Conservation (phyloP, 2,113 vertebrate genomes). For the Psilopsiagon aurifrons region DNA sequence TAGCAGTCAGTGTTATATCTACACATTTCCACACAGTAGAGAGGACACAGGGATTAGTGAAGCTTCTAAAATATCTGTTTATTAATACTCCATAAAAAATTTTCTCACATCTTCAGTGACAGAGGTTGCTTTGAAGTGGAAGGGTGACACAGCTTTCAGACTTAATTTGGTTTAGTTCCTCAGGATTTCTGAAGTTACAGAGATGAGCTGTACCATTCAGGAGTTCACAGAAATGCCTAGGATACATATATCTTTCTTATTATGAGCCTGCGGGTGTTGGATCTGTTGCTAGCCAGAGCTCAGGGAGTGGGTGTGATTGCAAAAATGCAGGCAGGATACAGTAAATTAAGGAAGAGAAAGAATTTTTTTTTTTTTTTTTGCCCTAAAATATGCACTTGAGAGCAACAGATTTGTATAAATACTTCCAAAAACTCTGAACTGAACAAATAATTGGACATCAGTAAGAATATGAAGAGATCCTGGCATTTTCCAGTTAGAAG, state of each 20-base stretch:
- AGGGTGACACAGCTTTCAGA: not conserved
- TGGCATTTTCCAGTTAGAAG: not conserved
- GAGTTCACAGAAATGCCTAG: not conserved
- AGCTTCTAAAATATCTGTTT: not conserved
- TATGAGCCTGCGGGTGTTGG: not conserved
- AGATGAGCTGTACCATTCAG: not conserved
- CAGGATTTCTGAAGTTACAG: not conserved
- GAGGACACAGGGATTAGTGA: not conserved
- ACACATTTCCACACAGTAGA: not conserved
- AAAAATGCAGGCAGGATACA: not conserved
- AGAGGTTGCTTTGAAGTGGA: not conserved
- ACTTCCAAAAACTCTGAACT: not conserved
- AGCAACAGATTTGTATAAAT: not conserved
- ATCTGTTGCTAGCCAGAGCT: not conserved
- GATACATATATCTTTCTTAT: not conserved
- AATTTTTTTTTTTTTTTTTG: too few relatives aligned
- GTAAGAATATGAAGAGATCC: not conserved
- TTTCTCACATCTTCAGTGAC: not conserved
- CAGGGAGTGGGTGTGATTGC: not conserved
- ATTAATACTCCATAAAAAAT: not conserved
- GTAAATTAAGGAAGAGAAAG: not conserved
- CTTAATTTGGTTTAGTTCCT: not conserved
- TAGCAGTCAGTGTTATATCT: not conserved
- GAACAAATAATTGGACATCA: not conserved
- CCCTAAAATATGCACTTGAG: fast-evolving